Evolutionary conservation across 2,113 vertebrate species (phyloP).

Genomic region (Rhynchomys soricoides): DNA sequence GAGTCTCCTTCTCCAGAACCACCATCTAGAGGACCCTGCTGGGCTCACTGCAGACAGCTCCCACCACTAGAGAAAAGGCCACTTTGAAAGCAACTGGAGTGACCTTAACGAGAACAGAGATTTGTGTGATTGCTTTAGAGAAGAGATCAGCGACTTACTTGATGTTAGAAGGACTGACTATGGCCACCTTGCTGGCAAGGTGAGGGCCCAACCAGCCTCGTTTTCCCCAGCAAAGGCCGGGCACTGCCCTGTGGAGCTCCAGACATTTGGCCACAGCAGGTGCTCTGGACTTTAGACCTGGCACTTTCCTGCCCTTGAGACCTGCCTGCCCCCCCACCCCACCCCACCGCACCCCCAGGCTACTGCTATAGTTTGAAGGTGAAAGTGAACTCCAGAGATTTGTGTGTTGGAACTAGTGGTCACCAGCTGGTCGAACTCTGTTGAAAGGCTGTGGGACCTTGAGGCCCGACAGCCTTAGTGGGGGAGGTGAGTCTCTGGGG

Average conservation of each 20-base stretch:
- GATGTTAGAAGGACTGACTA: background rate
- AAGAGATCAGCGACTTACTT: conserved; percentile 70
- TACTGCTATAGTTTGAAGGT: background rate
- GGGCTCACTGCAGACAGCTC: conserved; percentile 78
- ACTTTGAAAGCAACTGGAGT: conserved; percentile 91
- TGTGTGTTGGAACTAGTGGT: background rate
- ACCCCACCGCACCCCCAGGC: no score
- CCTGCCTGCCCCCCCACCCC: no score
- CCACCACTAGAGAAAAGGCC: conserved; percentile 89
- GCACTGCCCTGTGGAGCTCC: background rate
- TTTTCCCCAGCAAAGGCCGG: background rate
- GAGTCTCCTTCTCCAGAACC: conserved; percentile 97
- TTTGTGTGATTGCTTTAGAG: conserved; percentile 88
- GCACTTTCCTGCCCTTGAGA: background rate
- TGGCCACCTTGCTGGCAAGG: background rate
- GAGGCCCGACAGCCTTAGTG: background rate
- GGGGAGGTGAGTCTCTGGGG: background rate
- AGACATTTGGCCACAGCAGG: background rate
- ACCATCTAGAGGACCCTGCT: conserved; percentile 89
- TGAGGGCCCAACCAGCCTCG: background rate
- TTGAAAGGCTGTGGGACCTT: background rate
- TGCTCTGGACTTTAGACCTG: background rate
- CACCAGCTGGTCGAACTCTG: background rate
- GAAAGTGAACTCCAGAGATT: background rate
- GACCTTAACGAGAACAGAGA: conserved; percentile 90